Percentiles rank a stretch among this genome's conserved stretches.
Evolutionary conservation across 2,888 invertebrate genomes (phyloP).

Genomic region (Hemaris fuciformis): DNA sequence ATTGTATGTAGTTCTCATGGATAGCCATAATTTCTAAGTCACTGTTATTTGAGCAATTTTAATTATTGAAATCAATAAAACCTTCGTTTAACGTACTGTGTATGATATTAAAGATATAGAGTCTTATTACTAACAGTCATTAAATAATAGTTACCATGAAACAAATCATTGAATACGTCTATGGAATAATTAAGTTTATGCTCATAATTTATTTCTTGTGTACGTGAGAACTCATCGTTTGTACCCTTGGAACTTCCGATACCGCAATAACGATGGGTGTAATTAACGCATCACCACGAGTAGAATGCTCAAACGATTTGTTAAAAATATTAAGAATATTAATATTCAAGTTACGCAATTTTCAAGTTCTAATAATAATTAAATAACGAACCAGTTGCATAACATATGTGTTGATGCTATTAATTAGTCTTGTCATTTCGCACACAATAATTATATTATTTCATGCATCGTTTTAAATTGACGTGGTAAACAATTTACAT

Average conservation of each 20-base stretch:
- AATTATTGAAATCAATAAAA: too few species aligned
- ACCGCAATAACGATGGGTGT: not conserved
- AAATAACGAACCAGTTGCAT: not conserved
- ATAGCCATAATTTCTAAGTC: too few species aligned
- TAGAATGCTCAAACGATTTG: not conserved
- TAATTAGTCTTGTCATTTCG: not conserved
- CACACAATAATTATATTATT: not conserved
- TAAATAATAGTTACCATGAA: not conserved
- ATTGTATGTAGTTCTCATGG: too few species aligned
- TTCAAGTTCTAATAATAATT: not conserved
- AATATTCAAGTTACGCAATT: not conserved
- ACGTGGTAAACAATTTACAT: conserved; percentile 32
- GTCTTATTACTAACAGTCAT: too few species aligned
- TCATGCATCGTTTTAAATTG: not conserved
- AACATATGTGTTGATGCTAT: not conserved
- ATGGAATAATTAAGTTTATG: not conserved
- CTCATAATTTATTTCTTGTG: not conserved
- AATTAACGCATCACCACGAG: not conserved
- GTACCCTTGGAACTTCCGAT: not conserved
- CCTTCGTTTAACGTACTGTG: too few species aligned
- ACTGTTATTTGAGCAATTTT: too few species aligned
- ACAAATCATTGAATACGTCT: not conserved
- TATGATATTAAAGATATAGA: too few species aligned
- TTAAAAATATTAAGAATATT: not conserved
- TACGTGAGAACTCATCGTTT: not conserved